Conservation (phyloP, 23 tunicate species). For the Trididemnum nubilum region DNA sequence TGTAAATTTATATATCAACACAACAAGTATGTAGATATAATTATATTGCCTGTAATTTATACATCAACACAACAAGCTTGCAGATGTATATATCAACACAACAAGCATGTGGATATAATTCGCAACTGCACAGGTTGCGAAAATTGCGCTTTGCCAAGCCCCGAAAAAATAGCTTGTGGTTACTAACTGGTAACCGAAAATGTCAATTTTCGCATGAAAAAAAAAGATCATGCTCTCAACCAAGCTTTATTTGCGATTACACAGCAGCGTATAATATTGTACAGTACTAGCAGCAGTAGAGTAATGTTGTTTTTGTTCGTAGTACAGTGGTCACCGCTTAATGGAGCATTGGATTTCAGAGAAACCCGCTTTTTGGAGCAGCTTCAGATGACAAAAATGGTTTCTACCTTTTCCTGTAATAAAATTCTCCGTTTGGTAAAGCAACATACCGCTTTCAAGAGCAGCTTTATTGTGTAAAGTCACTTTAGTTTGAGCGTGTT, state of each 20-base stretch:
- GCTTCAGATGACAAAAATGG: neutral
- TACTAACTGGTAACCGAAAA: too few relatives aligned
- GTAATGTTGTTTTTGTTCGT: neutral
- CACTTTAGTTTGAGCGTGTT: neutral
- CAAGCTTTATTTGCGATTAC: neutral
- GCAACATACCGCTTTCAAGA: neutral
- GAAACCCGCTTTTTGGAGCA: slow-evolving; percentile 1
- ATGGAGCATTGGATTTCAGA: neutral
- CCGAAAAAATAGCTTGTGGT: too few relatives aligned
- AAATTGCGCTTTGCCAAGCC: too few relatives aligned
- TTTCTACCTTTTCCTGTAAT: neutral
- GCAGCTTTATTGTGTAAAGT: neutral
- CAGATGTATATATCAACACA: too few relatives aligned
- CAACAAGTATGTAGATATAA: too few relatives aligned
- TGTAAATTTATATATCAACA: too few relatives aligned
- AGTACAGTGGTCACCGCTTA: neutral
- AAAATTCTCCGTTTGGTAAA: neutral
- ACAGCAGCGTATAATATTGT: too few relatives aligned
- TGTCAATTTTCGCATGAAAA: neutral
- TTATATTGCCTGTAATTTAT: too few relatives aligned
- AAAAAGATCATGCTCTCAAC: neutral
- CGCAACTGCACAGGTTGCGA: too few relatives aligned
- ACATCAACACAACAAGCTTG: too few relatives aligned
- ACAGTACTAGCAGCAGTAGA: too few relatives aligned
- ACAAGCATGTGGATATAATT: too few relatives aligned